Evolutionary conservation across 37 sponge, comb jelly and placozoan genomes (phyloP).

Genomic region (Aphrocallistes beatrix): DNA sequence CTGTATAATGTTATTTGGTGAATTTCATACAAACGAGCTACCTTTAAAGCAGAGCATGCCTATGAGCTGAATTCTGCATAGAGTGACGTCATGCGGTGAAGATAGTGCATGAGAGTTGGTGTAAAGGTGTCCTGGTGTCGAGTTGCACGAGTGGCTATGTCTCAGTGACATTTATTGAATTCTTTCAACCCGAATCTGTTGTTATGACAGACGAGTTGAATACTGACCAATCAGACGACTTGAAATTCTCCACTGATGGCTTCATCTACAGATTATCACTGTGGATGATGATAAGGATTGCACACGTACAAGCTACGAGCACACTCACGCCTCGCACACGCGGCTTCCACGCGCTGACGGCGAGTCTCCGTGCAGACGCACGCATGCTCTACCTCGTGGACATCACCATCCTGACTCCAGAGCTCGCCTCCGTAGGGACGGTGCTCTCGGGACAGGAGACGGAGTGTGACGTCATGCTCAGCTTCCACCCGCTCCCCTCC

Average conservation of each 20-base stretch:
- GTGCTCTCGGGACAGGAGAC: background rate
- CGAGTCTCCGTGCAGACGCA: background rate
- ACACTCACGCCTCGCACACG: constrained; percentile 72
- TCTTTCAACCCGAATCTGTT: constrained; percentile 16
- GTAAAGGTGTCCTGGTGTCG: constrained; percentile 5
- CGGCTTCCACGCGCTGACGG: constrained; percentile 38
- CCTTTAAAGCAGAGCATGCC: background rate
- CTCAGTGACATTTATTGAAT: background rate
- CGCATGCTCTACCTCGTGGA: background rate
- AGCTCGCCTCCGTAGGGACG: background rate
- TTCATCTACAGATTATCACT: background rate
- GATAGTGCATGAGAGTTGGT: background rate
- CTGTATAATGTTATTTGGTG: too few species aligned
- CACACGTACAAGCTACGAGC: too few species aligned
- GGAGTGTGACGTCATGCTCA: background rate
- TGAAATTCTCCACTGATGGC: background rate
- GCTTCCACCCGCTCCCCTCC: background rate
- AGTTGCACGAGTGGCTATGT: background rate
- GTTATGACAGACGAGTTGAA: background rate
- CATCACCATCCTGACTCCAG: background rate
- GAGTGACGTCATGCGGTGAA: constrained; percentile 10
- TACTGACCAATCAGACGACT: background rate
- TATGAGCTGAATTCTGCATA: background rate
- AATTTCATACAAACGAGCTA: too few species aligned
- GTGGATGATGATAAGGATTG: too few species aligned